Evolutionary conservation across 1,140 invertebrate genomes (phyloP).

Genomic region (Cyclina sinensis): DNA sequence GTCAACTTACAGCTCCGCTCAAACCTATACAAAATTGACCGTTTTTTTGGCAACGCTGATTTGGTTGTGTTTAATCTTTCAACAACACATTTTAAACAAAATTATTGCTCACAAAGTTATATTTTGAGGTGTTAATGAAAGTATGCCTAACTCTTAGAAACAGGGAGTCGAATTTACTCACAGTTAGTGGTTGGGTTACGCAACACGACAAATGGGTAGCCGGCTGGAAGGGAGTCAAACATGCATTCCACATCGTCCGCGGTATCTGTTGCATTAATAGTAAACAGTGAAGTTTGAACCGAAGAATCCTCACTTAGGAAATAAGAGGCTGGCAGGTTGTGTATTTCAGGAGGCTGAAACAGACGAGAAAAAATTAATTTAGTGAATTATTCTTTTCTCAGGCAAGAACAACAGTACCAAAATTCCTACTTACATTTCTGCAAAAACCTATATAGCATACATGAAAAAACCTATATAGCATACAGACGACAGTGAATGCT

Average conservation of each 20-base stretch:
- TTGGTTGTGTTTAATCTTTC: too few species aligned
- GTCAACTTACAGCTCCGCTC: too few species aligned
- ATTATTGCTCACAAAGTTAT: too few species aligned
- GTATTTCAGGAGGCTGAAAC: constrained; percentile 50
- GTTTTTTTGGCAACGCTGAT: too few species aligned
- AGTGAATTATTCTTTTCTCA: background rate
- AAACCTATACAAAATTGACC: too few species aligned
- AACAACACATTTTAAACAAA: too few species aligned
- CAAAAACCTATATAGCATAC: background rate
- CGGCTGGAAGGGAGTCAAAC: background rate
- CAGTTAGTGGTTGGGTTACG: background rate
- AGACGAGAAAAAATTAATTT: too few species aligned
- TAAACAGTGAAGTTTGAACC: constrained; percentile 8
- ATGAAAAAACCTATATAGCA: background rate
- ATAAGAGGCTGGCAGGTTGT: constrained; percentile 24
- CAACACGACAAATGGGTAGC: background rate
- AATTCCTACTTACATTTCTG: background rate
- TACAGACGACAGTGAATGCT: too few species aligned
- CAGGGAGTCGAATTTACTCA: background rate
- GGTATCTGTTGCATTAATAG: constrained; percentile 52
- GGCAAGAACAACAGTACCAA: background rate
- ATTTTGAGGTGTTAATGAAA: too few species aligned
- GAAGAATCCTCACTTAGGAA: constrained; percentile 13
- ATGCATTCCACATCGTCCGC: background rate
- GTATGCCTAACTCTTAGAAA: too few species aligned